Base-by-base conservation (phyloP, 1,140 invertebrate genomes). In the Mesaphorura yosii region DNA sequence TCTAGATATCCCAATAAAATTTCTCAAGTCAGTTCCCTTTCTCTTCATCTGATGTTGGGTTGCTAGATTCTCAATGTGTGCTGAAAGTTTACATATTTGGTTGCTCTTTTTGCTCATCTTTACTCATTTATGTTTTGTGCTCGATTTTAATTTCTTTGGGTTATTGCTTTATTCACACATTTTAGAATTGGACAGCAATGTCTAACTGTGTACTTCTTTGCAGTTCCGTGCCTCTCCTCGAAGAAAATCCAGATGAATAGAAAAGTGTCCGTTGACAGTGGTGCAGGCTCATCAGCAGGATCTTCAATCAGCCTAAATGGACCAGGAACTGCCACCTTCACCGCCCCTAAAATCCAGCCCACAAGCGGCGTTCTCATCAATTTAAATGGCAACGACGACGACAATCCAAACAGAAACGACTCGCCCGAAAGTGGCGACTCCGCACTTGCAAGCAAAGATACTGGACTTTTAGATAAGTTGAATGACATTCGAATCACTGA, bases 401-500 rank as follows among this genome's bases (percentile, higher is more conserved):
- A 10, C 19, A 22, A 14, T 20, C 22, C 15, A 19, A 4, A 27
- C 37, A 26, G 46, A n/a, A 48, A 27, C 6, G 46, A 26, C 17
- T 31, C 51, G 15, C 26, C 31, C 12, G 38, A 48, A 19, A 48
- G 25, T 42, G 54, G 49, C 49, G n/a, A 62, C 17, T 37, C 53
- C 41, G 28, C 20, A 5, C 28, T 48, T 22, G 23, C 23, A 7
- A 29, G 19, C 12, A 26, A 34, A 22, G 12, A 22, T 25, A 20
- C 19, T 20, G 37, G 3, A 5, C 25, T 55, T 34, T 55, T 53
- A 19, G 59, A 57, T 28, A 58, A 52, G 40, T 22, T 59, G 12
- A 64, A 42, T 28, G 65, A 67, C 49, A 67, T 67, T 40, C 58
- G 60, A 34, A 67, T 67, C 39, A 67, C 66, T 7, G 66, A 67